Evolutionary conservation across 2,888 invertebrate genomes (phyloP), one percentile per base, ranked within the genome.

Genomic region (Fabriciana adippe): DNA sequence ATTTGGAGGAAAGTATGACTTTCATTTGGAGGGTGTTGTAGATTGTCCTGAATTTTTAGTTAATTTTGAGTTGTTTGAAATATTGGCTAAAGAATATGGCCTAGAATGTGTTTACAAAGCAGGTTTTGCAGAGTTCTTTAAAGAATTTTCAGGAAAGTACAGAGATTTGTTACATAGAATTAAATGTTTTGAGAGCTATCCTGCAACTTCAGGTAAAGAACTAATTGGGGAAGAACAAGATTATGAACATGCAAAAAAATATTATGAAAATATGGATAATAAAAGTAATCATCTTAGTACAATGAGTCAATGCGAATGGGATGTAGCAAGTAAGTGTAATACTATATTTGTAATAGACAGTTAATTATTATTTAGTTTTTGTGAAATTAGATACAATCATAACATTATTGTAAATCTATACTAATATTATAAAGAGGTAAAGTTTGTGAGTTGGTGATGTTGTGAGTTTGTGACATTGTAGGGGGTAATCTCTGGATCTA

Each of bases 1-100:
- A 21, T 99, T 99, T 93, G 99, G 99, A 53, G 98, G 97, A 21
- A 97, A 97, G 83, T 99, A 99, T 92, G 95, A 98, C 87, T 99
- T 99, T 86, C 96, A 97, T 80, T 92, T 99, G 75, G 98, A 99
- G 82, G 99, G 97, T 50, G 98, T 98, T 8, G 99, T 99, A 0
- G 96, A 99, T 85, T 99, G 99, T 86, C 99, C 99, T 1, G 99
- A 99, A 86, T 99, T 99, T 92, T 93, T 99, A 68, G 98, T 99
- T 16, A 96, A 99, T 88, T 97, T 99, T 87, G 97, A 98, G 18
- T 93, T 96, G 5, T 93, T 99, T 66, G 93, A 94, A 54, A 96
- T 95, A 79, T 85, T 97, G 64, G 96, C 96, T 14, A 92, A 93
- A 53, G 95, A 95, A 79, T 96, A 93, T 90, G 96, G 96, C 0